Conservation (phyloP, 2,888 invertebrate species). For the Mactromeris polynyma region DNA sequence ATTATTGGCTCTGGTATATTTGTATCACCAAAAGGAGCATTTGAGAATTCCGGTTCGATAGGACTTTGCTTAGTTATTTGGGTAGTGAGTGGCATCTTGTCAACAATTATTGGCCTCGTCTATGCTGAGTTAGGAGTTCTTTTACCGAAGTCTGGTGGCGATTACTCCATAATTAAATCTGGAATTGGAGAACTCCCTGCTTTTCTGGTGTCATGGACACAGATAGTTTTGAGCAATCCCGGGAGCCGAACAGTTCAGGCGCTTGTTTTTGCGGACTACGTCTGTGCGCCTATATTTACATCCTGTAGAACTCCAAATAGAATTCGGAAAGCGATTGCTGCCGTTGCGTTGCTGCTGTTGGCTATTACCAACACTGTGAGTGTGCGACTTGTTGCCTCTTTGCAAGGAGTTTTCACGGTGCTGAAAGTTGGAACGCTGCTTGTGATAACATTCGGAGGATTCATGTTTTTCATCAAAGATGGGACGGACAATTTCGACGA, state of each 20-base stretch:
- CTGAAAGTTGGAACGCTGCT: slow-evolving; percentile 90
- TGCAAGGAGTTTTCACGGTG: slow-evolving; percentile 97
- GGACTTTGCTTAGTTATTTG: slow-evolving; percentile 88
- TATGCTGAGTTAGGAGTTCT: slow-evolving; percentile 94
- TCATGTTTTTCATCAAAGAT: slow-evolving; percentile 54
- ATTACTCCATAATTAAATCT: slow-evolving; percentile 90
- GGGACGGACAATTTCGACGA: slow-evolving; percentile 58
- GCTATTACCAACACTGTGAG: slow-evolving; percentile 97
- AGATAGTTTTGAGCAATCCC: slow-evolving; percentile 75
- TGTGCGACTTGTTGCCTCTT: slow-evolving; percentile 96
- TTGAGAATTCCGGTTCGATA: slow-evolving; percentile 94
- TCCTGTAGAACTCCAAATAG: slow-evolving; percentile 71
- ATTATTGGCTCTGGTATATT: slow-evolving; percentile 97
- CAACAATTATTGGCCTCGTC: slow-evolving; percentile 90
- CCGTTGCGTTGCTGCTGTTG: slow-evolving; percentile 90
- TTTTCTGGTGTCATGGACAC: slow-evolving; percentile 89
- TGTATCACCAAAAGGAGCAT: slow-evolving; percentile 98
- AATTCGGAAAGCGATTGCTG: slow-evolving; percentile 69
- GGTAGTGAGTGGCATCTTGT: slow-evolving; percentile 60
- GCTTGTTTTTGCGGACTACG: slow-evolving; percentile 86
- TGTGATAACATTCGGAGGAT: slow-evolving; percentile 58
- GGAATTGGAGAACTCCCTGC: slow-evolving; percentile 87
- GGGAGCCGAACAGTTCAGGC: slow-evolving; percentile 85
- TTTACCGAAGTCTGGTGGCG: slow-evolving; percentile 93
- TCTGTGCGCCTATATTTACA: slow-evolving; percentile 74